Evolutionary conservation across 2,797 vertebrate genomes (phyloP).

Genomic region (Limnodromus scolopaceus): DNA sequence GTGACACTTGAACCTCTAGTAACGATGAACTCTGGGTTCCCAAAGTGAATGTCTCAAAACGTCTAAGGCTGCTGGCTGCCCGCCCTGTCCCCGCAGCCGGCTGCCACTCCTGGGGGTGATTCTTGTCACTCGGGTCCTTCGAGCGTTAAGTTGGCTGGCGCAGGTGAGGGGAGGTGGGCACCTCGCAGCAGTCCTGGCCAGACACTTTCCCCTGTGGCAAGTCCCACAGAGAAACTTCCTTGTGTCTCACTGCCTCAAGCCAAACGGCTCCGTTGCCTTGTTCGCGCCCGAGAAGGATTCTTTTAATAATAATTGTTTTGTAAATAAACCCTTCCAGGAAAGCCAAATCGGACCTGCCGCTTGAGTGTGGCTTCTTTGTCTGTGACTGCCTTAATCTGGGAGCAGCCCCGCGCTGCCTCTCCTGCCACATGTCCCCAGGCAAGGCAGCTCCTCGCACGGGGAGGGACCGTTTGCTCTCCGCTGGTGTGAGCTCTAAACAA

Average conservation of each 20-base stretch:
- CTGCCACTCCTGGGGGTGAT: background rate
- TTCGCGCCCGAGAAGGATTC: background rate
- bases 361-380: constrained; percentile 24
- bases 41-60: background rate
- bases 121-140: background rate
- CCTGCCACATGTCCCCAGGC: background rate
- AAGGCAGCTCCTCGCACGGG: background rate
- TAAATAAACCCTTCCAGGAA: constrained; percentile 33
- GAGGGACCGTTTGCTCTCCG: background rate
- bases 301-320: constrained; percentile 3
- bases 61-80: background rate
- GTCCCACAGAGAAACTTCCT: rapidly evolving
- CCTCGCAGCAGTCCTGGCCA: background rate
- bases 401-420: rapidly evolving
- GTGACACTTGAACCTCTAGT: background rate
- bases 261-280: background rate
- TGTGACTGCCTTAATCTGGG: background rate
- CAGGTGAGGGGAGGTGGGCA: background rate
- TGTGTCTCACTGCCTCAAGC: background rate
- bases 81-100: background rate
- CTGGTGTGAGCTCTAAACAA: background rate
- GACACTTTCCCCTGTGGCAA: rapidly evolving
- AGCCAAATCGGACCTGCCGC: background rate
- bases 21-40: background rate
- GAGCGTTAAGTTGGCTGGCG: background rate